phyloP scores from a whole-genome alignment of 1,140 invertebrate species.

The Lycorma delicatula region DNA sequence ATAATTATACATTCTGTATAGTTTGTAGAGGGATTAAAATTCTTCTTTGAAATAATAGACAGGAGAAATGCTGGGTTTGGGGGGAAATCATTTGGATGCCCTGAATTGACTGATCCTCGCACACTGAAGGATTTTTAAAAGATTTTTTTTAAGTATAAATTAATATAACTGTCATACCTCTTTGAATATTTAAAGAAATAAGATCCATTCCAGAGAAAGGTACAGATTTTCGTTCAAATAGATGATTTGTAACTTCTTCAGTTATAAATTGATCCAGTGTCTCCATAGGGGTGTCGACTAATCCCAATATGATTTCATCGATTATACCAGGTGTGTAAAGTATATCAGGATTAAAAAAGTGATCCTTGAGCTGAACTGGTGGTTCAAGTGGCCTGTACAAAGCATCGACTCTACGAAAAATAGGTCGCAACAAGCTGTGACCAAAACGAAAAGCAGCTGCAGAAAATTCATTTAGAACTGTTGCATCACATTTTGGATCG shows the following conservation, averaged over 20 bases:
- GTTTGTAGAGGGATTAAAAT: no score
- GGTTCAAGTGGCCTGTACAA: slow-evolving; percentile 37
- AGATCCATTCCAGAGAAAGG: slow-evolving; percentile 82
- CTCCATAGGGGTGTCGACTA: slow-evolving; percentile 84
- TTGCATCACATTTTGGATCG: slow-evolving; percentile 48
- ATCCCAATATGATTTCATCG: slow-evolving; percentile 76
- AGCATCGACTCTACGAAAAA: slow-evolving; percentile 45
- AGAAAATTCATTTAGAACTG: slow-evolving; percentile 56
- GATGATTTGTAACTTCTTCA: slow-evolving; percentile 86
- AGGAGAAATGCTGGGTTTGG: no score
- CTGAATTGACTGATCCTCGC: no score
- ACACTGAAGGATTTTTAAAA: no score
- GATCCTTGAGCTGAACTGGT: slow-evolving; percentile 44
- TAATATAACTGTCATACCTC: slow-evolving; percentile 39
- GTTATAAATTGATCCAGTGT: slow-evolving; percentile 86
- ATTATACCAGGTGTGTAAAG: slow-evolving; percentile 51
- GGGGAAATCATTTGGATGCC: no score
- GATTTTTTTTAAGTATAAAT: slow-evolving; percentile 35
- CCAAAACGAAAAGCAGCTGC: slow-evolving; percentile 55
- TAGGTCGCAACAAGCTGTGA: slow-evolving; percentile 52
- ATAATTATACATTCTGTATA: no score
- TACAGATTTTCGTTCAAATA: slow-evolving; percentile 79
- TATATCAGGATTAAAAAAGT: slow-evolving; percentile 52
- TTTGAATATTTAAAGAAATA: slow-evolving; percentile 73
- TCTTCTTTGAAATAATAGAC: no score